These are phyloP conservation scores for Tapera naevia DNA, from an alignment of 2,797 vertebrate species.

Conservation along the genomic window DNA sequence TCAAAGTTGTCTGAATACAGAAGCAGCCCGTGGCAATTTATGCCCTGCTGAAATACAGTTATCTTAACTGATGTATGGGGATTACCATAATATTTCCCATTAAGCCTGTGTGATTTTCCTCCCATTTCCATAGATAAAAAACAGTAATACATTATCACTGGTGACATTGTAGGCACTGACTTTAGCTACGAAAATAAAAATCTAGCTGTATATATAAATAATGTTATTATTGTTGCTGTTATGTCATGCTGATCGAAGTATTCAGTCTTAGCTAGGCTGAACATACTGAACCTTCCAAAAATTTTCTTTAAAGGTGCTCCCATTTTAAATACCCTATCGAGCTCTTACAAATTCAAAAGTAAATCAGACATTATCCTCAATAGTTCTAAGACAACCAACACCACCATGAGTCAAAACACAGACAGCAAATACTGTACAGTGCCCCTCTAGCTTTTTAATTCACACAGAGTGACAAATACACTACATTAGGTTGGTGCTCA, in stretches of 20 bases:
- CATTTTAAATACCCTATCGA: not conserved
- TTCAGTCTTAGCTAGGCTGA: not conserved
- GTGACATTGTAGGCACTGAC: conserved; percentile 38
- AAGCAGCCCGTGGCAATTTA: conserved; percentile 34
- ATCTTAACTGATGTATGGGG: conserved; percentile 58
- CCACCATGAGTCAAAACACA: conserved; percentile 30
- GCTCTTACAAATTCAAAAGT: not conserved
- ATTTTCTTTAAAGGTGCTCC: not conserved
- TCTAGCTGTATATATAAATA: conserved; percentile 31
- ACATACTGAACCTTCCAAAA: not conserved
- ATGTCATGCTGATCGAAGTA: not conserved
- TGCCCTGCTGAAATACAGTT: conserved; percentile 50
- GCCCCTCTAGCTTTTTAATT: conserved; percentile 60
- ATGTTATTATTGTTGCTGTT: conserved; percentile 5
- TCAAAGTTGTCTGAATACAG: conserved; percentile 16
- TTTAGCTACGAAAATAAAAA: conserved; percentile 47
- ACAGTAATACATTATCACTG: conserved; percentile 25
- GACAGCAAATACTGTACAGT: not conserved
- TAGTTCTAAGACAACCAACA: conserved; percentile 6
- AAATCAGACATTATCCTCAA: conserved; percentile 21
- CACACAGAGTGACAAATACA: conserved; percentile 40
- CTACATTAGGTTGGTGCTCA: conserved; percentile 51
- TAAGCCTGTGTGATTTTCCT: conserved; percentile 52
- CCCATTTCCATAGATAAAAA: conserved; percentile 60
- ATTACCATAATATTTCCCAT: conserved; percentile 65